phyloP scores from a whole-genome alignment of 1,140 invertebrate species.

The Drosophila novamexicana region DNA sequence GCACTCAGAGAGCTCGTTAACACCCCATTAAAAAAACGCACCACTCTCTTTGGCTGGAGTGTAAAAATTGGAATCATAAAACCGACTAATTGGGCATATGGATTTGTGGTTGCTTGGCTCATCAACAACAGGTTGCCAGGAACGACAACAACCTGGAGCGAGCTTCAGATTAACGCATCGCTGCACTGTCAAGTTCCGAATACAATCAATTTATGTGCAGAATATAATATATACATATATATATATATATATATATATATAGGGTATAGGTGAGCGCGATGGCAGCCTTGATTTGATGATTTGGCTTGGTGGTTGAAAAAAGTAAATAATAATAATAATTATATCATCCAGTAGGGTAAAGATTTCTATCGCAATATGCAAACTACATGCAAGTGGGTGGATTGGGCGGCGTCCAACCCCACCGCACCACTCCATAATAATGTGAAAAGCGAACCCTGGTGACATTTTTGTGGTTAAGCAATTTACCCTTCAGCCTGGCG shows the following conservation, averaged over 20 bases:
- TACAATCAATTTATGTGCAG: slow-evolving; percentile 28
- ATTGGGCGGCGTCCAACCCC: too few species aligned
- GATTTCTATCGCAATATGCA: slow-evolving; percentile 39
- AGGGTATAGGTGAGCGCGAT: background rate
- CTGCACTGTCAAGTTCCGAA: slow-evolving; percentile 32
- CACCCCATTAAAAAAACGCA: slow-evolving; percentile 9
- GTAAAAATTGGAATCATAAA: slow-evolving; percentile 25
- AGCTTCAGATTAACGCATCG: slow-evolving; percentile 43
- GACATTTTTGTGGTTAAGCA: slow-evolving; percentile 75
- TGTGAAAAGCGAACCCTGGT: slow-evolving; percentile 26
- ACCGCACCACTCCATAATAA: background rate
- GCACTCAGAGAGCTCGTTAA: slow-evolving; percentile 7
- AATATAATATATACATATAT: background rate
- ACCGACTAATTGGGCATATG: slow-evolving; percentile 62
- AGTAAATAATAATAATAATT: slow-evolving; percentile 34
- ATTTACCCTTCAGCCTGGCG: slow-evolving; percentile 59
- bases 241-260: slow-evolving; percentile 3
- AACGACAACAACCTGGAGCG: slow-evolving; percentile 31
- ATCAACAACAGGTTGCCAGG: slow-evolving; percentile 58
- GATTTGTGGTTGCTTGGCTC: slow-evolving; percentile 46
- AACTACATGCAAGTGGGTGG: slow-evolving; percentile 37
- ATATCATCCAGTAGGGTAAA: slow-evolving; percentile 17
- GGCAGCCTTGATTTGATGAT: slow-evolving; percentile 29
- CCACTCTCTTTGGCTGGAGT: background rate
- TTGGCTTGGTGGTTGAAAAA: slow-evolving; percentile 35